These are phyloP conservation scores for Clarias magur DNA, from an alignment of 2,113 vertebrate species.

Conservation along the genomic window DNA sequence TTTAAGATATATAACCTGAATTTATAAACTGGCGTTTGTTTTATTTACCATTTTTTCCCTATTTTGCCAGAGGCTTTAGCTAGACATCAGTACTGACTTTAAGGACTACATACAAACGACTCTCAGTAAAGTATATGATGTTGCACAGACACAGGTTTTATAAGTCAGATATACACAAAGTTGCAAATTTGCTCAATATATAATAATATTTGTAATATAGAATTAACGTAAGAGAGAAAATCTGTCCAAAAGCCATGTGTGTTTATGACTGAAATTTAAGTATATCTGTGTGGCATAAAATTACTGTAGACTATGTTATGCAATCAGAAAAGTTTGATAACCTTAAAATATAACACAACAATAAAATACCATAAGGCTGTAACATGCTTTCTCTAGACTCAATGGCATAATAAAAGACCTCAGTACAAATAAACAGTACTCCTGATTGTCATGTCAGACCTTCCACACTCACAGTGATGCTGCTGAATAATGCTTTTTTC, in stretches of 20 bases:
- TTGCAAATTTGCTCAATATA: conserved; percentile 13
- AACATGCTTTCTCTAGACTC: neutral
- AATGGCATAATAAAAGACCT: neutral
- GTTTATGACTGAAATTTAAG: neutral
- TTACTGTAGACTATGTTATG: neutral
- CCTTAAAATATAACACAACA: neutral
- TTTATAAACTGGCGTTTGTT: neutral
- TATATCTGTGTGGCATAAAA: neutral
- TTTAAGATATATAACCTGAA: neutral
- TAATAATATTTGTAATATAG: neutral
- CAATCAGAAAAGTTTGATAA: neutral
- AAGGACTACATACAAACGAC: neutral
- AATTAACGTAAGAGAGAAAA: neutral
- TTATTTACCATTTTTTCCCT: neutral
- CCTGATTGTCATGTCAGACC: conserved; percentile 35
- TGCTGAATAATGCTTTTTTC: neutral
- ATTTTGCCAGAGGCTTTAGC: neutral
- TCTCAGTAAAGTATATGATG: neutral
- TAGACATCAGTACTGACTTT: neutral
- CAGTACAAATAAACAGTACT: neutral
- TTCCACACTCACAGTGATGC: neutral
- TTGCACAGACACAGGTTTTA: neutral
- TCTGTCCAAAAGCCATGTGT: neutral
- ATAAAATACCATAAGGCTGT: neutral
- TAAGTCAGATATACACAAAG: neutral